phyloP scores from a whole-genome alignment of 1,140 invertebrate genomes.

The Saxidomus purpurata region DNA sequence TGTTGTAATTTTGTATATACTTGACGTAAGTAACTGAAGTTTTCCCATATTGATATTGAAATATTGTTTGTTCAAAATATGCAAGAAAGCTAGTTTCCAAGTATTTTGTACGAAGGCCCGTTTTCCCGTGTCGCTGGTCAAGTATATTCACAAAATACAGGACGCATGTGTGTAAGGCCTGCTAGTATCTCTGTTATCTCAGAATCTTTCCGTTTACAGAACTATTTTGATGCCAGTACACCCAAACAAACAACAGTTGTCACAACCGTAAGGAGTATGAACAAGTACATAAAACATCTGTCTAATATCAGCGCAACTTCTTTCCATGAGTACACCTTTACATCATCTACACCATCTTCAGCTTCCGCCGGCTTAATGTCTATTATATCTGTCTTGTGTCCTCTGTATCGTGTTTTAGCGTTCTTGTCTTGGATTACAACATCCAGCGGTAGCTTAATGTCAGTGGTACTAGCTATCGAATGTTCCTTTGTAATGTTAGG shows the following conservation, averaged over 20 bases:
- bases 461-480: not conserved
- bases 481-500: not conserved
- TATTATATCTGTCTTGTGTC: not conserved
- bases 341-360: not conserved
- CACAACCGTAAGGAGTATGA: not conserved
- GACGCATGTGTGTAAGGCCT: too few relatives aligned
- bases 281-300: conserved; percentile 61
- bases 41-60: too few relatives aligned
- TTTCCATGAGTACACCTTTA: conserved; percentile 51
- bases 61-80: too few relatives aligned
- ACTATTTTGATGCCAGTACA: conserved; percentile 5
- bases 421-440: not conserved
- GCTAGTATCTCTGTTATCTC: too few relatives aligned
- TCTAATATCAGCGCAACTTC: conserved; percentile 57
- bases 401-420: not conserved
- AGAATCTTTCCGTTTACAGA: too few relatives aligned
- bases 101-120: too few relatives aligned
- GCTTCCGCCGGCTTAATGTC: not conserved
- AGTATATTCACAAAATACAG: too few relatives aligned
- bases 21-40: too few relatives aligned
- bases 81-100: too few relatives aligned
- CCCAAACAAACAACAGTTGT: conserved; percentile 27
- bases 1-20: too few relatives aligned
- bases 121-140: too few relatives aligned
- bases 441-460: not conserved